Conservation (phyloP, 1,140 invertebrate species). For the Calliopsis andreniformis region DNA sequence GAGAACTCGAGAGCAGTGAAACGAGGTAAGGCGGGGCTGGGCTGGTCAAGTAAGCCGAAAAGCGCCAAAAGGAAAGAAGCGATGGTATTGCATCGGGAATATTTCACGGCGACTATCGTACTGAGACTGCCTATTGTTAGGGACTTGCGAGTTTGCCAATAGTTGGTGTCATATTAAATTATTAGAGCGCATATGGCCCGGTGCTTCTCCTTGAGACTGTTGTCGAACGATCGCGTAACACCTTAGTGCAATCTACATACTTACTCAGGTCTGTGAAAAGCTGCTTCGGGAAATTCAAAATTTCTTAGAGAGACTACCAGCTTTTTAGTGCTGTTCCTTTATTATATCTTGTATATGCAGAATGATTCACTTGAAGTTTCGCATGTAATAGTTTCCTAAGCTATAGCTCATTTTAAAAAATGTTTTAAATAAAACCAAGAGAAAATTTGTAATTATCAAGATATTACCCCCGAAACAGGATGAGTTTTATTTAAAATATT, state of each 20-base stretch:
- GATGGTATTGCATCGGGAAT: constrained; percentile 57
- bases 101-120: constrained; percentile 55
- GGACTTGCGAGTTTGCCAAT: constrained; percentile 68
- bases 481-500: too few relatives aligned
- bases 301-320: constrained; percentile 55
- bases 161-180: constrained; percentile 72
- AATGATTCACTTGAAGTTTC: too few relatives aligned
- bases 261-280: constrained; percentile 40
- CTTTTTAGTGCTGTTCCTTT: too few relatives aligned
- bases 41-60: constrained; percentile 49
- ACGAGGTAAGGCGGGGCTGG: constrained; percentile 16
- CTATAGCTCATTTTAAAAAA: too few relatives aligned
- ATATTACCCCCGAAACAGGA: too few relatives aligned
- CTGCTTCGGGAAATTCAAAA: constrained; percentile 46
- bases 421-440: too few relatives aligned
- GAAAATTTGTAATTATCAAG: too few relatives aligned
- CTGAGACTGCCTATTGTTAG: constrained; percentile 66
- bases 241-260: constrained; percentile 46
- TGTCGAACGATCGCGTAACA: constrained; percentile 36
- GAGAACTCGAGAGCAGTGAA: constrained; percentile 8
- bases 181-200: constrained; percentile 63
- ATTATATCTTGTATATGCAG: too few relatives aligned
- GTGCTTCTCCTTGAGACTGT: constrained; percentile 12
- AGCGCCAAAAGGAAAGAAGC: constrained; percentile 46
- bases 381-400: too few relatives aligned